Conservation (phyloP, 2,888 invertebrate genomes). For the Heteropelma amictum region DNA sequence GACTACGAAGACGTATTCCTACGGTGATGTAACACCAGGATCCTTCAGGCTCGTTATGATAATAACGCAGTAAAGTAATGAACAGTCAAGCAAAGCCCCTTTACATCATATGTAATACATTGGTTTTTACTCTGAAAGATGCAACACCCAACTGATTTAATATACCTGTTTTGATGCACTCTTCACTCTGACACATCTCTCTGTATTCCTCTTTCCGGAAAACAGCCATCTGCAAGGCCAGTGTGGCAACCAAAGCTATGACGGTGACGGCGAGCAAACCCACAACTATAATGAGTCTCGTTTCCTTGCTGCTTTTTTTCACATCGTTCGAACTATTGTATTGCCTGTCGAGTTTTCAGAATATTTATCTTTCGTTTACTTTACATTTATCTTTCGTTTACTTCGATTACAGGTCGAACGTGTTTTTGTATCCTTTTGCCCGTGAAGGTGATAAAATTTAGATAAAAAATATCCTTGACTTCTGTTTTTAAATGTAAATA, state of each 20-base stretch:
- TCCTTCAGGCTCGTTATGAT: background rate
- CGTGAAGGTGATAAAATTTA: no score
- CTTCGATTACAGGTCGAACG: no score
- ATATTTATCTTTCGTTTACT: background rate
- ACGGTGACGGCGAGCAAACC: slow-evolving; percentile 72
- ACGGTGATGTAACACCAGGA: slow-evolving; percentile 7
- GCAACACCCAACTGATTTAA: background rate
- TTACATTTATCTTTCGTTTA: background rate
- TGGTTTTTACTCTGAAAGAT: background rate
- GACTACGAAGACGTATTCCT: background rate
- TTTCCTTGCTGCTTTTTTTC: slow-evolving; percentile 68
- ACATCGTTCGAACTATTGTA: slow-evolving; percentile 66
- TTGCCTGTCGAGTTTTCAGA: slow-evolving; percentile 61
- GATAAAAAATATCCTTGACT: no score
- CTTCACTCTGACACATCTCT: slow-evolving; percentile 81
- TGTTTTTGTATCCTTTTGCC: no score
- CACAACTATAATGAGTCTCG: slow-evolving; percentile 71
- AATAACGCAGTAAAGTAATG: background rate
- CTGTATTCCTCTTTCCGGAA: slow-evolving; percentile 70
- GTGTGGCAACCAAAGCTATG: slow-evolving; percentile 71
- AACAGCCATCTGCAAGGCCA: slow-evolving; percentile 71
- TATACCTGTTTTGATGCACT: slow-evolving; percentile 83
- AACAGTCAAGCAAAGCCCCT: background rate
- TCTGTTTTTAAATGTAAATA: no score
- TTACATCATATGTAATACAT: slow-evolving; percentile 11